Percentiles rank a stretch among this genome's conserved stretches.
These are phyloP conservation scores for Tonatia bakeri DNA, from an alignment of 2,113 vertebrate genomes.

Conservation along the genomic window DNA sequence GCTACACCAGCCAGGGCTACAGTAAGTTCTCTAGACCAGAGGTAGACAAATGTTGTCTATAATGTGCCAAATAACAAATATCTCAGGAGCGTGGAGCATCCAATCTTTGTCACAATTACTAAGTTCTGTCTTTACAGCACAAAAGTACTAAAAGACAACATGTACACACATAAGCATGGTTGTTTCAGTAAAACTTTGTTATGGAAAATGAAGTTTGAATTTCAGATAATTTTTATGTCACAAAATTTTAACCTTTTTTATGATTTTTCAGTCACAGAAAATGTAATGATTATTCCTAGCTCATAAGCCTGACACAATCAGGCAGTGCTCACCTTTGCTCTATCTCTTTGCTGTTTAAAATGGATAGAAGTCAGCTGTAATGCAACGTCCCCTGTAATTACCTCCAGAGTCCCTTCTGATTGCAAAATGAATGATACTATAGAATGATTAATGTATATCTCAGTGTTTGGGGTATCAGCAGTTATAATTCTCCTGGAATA, in stretches of 20 bases:
- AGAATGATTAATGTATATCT: constrained; percentile 6
- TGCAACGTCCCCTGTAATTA: not conserved
- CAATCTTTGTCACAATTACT: not conserved
- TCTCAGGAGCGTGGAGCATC: not conserved
- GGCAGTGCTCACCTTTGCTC: not conserved
- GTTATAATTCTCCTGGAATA: constrained; percentile 5
- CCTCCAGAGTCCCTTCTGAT: not conserved
- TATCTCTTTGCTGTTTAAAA: not conserved
- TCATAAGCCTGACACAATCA: not conserved
- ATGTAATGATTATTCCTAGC: not conserved
- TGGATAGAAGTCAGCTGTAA: not conserved
- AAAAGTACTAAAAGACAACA: constrained; percentile 10
- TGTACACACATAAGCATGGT: not conserved
- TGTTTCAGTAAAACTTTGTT: not conserved
- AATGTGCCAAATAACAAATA: not conserved
- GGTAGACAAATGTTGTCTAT: not conserved
- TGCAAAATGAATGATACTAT: not conserved
- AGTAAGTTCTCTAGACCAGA: not conserved
- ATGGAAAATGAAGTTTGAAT: constrained; percentile 7
- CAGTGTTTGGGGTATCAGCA: constrained; percentile 2
- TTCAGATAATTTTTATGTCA: not conserved
- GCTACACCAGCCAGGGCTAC: too few relatives aligned
- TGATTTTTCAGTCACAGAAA: constrained; percentile 29
- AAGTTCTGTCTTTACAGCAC: not conserved
- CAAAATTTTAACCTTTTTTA: not conserved